Evolutionary conservation across 2,113 vertebrate species (phyloP).

Genomic region (Tupaia chinensis): DNA sequence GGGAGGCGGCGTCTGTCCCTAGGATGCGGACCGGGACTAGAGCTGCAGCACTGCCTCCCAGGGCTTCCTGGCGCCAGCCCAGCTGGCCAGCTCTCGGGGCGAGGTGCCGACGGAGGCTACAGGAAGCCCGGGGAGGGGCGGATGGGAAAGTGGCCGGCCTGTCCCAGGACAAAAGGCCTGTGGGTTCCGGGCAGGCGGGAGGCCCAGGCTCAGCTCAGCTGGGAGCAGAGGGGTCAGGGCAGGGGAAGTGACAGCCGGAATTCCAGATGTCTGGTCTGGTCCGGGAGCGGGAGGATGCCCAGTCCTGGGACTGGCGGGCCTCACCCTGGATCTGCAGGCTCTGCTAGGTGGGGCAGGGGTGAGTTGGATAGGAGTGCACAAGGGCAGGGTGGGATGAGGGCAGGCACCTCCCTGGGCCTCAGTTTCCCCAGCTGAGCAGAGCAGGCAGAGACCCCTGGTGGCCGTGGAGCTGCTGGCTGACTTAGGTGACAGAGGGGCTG

Average conservation of each 20-base stretch:
- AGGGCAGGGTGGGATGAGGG: too few relatives aligned
- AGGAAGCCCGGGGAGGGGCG: slow-evolving; percentile 25
- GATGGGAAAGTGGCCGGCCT: not conserved
- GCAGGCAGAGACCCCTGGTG: too few relatives aligned
- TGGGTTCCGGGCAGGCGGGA: not conserved
- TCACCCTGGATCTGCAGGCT: too few relatives aligned
- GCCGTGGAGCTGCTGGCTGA: not conserved
- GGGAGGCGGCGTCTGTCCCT: too few relatives aligned
- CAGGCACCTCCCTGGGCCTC: not conserved
- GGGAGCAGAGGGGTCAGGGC: not conserved
- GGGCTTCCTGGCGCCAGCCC: slow-evolving; percentile 50
- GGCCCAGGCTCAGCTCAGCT: not conserved
- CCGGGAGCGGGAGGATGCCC: not conserved
- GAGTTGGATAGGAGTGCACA: too few relatives aligned
- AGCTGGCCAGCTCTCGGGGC: not conserved
- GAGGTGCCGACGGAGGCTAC: not conserved
- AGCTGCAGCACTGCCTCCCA: not conserved
- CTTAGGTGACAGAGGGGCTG: not conserved
- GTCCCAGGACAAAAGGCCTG: not conserved
- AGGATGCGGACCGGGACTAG: not conserved
- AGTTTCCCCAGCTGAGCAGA: not conserved
- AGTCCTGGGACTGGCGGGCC: too few relatives aligned
- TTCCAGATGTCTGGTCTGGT: not conserved
- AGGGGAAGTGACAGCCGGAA: not conserved
- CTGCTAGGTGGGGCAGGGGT: too few relatives aligned